These are phyloP conservation scores for Ommatoiulus sabulosus DNA, from an alignment of 2,888 invertebrate species.

Conservation along the genomic window DNA sequence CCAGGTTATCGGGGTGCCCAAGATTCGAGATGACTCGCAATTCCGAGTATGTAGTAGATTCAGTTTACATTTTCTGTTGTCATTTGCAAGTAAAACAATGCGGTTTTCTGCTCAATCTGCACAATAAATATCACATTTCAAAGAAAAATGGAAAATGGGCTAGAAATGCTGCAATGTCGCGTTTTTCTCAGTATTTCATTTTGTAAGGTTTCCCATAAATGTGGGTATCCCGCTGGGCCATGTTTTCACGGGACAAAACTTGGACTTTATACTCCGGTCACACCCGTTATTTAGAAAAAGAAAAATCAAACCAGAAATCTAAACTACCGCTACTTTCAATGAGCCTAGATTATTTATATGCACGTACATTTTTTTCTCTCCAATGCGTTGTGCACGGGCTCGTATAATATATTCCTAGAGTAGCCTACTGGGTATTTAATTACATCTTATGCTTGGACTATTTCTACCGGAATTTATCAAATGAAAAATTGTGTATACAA, in stretches of 20 bases:
- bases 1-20: neutral
- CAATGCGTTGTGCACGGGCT: neutral
- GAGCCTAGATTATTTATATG: conserved; percentile 24
- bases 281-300: conserved; percentile 8
- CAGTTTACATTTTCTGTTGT: neutral
- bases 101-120: neutral
- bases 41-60: neutral
- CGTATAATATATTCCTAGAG: neutral
- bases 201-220: conserved; percentile 29
- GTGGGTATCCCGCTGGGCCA: neutral
- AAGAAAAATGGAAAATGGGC: neutral
- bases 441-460: neutral
- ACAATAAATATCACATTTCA: conserved; percentile 12
- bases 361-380: neutral
- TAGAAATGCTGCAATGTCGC: conserved; percentile 8
- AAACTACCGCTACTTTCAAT: neutral
- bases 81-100: conserved; percentile 35
- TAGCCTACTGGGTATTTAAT: neutral
- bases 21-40: neutral
- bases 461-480: neutral
- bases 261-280: conserved; percentile 13
- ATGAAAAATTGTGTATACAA: neutral
- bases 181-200: neutral
- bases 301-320: conserved; percentile 42
- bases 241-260: neutral